Evolutionary conservation across 2,888 invertebrate genomes (phyloP).

Genomic region (Exephanes ischioxanthus): DNA sequence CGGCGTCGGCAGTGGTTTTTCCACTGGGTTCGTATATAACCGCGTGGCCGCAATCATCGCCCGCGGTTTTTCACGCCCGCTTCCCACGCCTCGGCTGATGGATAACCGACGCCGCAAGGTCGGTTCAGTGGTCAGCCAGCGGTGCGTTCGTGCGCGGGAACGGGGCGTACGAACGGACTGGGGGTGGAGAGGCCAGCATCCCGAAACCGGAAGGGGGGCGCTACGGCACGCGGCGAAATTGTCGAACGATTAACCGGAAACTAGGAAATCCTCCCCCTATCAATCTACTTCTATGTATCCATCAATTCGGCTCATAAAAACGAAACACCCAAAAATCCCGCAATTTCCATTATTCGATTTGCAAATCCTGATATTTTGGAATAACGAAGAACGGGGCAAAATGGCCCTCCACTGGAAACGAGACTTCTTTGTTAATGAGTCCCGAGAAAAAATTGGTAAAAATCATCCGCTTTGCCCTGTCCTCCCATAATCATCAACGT

Average conservation of each 20-base stretch:
- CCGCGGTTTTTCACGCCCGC: conserved; percentile 77
- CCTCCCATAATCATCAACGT: too few species aligned
- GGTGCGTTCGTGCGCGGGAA: conserved; percentile 51
- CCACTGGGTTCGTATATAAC: conserved; percentile 58
- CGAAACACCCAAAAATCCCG: neutral
- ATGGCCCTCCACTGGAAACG: neutral
- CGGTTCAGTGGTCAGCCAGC: conserved; percentile 53
- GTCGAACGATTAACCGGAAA: conserved; percentile 74
- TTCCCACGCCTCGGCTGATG: conserved; percentile 60
- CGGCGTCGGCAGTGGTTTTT: conserved; percentile 49
- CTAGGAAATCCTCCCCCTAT: conserved; percentile 17
- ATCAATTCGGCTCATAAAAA: neutral
- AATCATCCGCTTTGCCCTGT: neutral
- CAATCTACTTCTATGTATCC: neutral
- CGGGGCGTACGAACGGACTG: conserved; percentile 39
- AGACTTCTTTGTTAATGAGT: neutral
- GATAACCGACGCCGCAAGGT: conserved; percentile 63
- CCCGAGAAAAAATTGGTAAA: neutral
- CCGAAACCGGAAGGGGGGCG: conserved; percentile 31
- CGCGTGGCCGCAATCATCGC: conserved; percentile 69
- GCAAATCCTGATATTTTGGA: neutral
- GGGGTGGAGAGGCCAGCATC: conserved; percentile 24
- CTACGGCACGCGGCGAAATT: conserved; percentile 80
- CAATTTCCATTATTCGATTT: neutral
- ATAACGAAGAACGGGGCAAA: neutral